Evolutionary conservation across 2,113 vertebrate genomes (phyloP).

Genomic region (Ariopsis seemanni): DNA sequence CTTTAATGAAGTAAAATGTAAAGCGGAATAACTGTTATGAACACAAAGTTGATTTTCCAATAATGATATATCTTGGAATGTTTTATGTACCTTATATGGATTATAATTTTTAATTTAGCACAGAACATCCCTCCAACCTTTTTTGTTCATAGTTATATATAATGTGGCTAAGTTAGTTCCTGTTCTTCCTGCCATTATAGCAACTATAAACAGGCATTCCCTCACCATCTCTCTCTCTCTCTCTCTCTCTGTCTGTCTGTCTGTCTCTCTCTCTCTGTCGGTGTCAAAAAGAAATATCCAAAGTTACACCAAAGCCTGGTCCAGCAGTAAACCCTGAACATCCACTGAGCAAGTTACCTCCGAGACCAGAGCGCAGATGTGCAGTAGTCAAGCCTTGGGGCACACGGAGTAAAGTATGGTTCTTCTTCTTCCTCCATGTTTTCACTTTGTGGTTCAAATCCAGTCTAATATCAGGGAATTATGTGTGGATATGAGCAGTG

Average conservation of each 20-base stretch:
- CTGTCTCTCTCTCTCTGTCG: neutral
- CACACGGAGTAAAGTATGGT: constrained; percentile 9
- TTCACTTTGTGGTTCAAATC: neutral
- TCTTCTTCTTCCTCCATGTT: neutral
- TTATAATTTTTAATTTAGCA: neutral
- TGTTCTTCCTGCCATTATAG: neutral
- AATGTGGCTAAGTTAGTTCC: neutral
- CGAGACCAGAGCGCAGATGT: constrained; percentile 11
- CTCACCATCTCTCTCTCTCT: neutral
- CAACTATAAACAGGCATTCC: neutral
- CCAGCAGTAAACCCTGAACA: constrained; percentile 14
- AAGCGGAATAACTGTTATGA: neutral
- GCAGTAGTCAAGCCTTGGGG: neutral
- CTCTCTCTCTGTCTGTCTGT: neutral
- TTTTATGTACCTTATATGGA: neutral
- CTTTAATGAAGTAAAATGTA: neutral
- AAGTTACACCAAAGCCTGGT: constrained; percentile 4
- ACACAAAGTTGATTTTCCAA: neutral
- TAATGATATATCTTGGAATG: neutral
- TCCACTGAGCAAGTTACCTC: neutral
- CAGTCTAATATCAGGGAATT: neutral
- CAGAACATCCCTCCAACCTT: neutral
- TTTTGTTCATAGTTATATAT: neutral
- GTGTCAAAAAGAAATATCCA: neutral
- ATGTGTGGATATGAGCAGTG: neutral